Evolutionary conservation across 1,140 invertebrate species (phyloP), one percentile per base, ranked within the genome.

Genomic region (Cydia splendana): DNA sequence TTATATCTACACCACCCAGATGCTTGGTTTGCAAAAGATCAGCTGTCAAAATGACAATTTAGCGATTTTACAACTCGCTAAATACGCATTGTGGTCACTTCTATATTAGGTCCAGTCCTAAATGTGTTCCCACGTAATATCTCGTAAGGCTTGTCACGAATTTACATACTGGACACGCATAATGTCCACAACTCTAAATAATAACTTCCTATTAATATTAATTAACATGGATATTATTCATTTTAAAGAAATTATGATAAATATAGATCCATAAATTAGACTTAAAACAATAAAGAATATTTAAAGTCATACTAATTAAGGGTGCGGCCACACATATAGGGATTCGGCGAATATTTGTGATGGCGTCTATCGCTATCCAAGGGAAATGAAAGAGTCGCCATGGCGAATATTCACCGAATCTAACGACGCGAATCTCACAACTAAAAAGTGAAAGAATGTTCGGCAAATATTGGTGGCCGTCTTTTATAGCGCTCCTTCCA

Each of bases 91-190:
- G 48, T 51, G 48, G n/a, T 1, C 4, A 62, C 57, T 62, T 62
- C 57, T 24, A 62, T 62, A 62, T 62, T 24, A 62, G 57, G 57
- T 24, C 10, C 57, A 10, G 9, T 20, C 57, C 57, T 62, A 10
- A 62, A 62, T 24, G 6, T 62, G 57, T 62, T 62, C 57, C 57
- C 57, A 62, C 57, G 57, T 62, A 62, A 62, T 62, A 62, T 20
- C 57, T 62, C 4, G 57, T 62, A 62, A 24, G 9, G 57, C n/a
- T 24, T 62, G 20, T 62, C 18, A 53, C n/a, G 18, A 18, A 62
- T 62, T 62, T 62, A n/a, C 57, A 62, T 62, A 62, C 57, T 57
- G 53, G 57, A 20, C 10, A 62, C 57, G 9, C 57, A 62, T 53
- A 53, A 53, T 62, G 57, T 24, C 57, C 10, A 62, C 57, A 24